Evolutionary conservation across 2,797 vertebrate species (phyloP).

Genomic region (Sardinella longiceps): DNA sequence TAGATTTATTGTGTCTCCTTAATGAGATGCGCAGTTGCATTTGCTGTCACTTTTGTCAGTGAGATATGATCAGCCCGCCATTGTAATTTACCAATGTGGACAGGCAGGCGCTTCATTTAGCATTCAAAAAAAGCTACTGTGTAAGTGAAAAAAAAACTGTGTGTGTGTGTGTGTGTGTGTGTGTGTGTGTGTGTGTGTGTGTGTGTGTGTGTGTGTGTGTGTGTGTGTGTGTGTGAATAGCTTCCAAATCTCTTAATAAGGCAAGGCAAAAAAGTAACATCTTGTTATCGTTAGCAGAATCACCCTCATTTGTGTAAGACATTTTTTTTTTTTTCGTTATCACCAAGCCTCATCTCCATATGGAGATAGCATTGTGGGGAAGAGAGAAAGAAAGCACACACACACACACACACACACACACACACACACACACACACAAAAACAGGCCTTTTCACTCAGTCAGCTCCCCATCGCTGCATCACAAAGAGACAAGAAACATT

Average conservation of each 20-base stretch:
- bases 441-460: not conserved
- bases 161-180: slow-evolving; percentile 2
- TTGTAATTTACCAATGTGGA: slow-evolving; percentile 3
- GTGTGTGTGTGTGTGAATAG: not conserved
- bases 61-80: slow-evolving; percentile 12
- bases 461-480: not conserved
- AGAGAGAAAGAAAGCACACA: not conserved
- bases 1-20: slow-evolving; percentile 1
- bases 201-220: not conserved
- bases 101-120: not conserved
- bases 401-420: no score
- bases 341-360: not conserved
- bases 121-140: slow-evolving; percentile 8
- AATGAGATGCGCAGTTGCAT: slow-evolving; percentile 1
- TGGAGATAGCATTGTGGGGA: not conserved
- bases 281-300: slow-evolving; percentile 24
- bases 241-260: not conserved
- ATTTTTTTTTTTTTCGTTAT: not conserved
- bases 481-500: not conserved
- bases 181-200: not conserved
- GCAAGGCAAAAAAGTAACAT: not conserved
- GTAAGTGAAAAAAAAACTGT: not conserved
- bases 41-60: slow-evolving; percentile 23
- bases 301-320: not conserved
- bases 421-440: no score